These are phyloP conservation scores for Bos indicus DNA, from an alignment of 2,113 vertebrate genomes.

Conservation along the genomic window DNA sequence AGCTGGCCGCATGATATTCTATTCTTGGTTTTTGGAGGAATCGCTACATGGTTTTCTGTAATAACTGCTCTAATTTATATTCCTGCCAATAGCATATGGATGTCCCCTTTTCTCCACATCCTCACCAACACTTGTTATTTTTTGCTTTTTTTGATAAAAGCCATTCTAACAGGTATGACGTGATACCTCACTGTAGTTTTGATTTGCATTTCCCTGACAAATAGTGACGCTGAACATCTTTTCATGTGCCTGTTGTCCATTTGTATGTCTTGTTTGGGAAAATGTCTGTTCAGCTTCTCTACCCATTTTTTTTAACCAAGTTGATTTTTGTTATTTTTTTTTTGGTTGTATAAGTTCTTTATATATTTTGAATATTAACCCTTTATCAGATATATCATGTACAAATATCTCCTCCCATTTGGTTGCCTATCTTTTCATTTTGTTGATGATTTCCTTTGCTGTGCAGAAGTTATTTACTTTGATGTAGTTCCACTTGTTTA, in stretches of 20 bases:
- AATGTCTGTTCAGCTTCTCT: neutral
- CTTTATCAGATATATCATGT: neutral
- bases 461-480: neutral
- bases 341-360: neutral
- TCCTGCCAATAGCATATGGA: neutral
- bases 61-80: neutral
- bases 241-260: neutral
- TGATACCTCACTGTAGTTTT: neutral
- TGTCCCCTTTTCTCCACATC: neutral
- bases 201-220: neutral
- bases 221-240: neutral
- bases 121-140: neutral
- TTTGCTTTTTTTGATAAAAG: neutral
- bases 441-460: neutral
- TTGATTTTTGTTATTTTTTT: neutral
- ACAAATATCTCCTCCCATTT: neutral
- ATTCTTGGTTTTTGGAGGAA: neutral
- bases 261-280: neutral
- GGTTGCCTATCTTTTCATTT: neutral
- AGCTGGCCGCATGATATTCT: neutral
- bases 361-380: neutral
- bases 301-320: neutral
- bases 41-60: neutral
- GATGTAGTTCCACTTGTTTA: neutral
- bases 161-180: neutral